These are phyloP conservation scores for Protonibea diacanthus DNA, from an alignment of 2,797 vertebrate species.

Conservation along the genomic window DNA sequence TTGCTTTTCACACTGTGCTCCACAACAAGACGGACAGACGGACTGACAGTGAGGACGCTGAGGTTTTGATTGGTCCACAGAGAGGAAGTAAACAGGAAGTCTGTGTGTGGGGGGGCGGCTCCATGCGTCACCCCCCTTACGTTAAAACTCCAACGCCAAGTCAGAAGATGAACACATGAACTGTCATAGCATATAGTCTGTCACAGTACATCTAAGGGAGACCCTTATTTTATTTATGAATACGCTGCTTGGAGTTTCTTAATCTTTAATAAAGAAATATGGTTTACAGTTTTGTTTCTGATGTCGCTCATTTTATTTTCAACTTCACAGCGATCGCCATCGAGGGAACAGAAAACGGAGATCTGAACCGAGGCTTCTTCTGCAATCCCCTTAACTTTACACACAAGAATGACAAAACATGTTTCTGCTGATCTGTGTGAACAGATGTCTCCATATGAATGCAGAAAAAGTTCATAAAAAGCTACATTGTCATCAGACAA, in stretches of 20 bases:
- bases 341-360: too few relatives aligned
- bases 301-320: not conserved
- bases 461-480: too few relatives aligned
- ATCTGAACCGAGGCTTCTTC: too few relatives aligned
- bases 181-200: conserved; percentile 71
- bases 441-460: too few relatives aligned
- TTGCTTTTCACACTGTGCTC: conserved; percentile 70
- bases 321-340: not conserved
- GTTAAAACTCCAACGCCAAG: conserved; percentile 38
- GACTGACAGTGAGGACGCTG: conserved; percentile 20
- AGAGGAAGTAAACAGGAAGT: conserved; percentile 5
- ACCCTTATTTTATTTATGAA: conserved; percentile 86
- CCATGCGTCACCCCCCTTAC: conserved; percentile 12
- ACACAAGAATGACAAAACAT: too few relatives aligned
- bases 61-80: conserved; percentile 47
- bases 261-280: conserved; percentile 89
- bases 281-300: conserved; percentile 71
- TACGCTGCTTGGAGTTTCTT: conserved; percentile 89
- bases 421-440: too few relatives aligned
- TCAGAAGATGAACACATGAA: conserved; percentile 50
- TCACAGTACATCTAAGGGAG: conserved; percentile 77
- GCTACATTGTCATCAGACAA: too few relatives aligned
- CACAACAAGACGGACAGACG: conserved; percentile 32
- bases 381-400: too few relatives aligned
- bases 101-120: conserved; percentile 18